Evolutionary conservation across 2,113 vertebrate species (phyloP).

Genomic region (cattle (Bos taurus)): ARS-UCD2.0 NC_037329.1:60383501-60384000

Average conservation of each 20-base stretch:
- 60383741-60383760: not conserved
- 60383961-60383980: slow-evolving; percentile 29
- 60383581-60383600: not conserved
- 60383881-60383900: not conserved
- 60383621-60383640: not conserved
- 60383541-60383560: not conserved
- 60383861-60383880: not conserved
- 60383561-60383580: not conserved
- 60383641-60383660: not conserved
- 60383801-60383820: not conserved
- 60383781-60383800: not conserved
- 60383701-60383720: not conserved
- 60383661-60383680: not conserved
- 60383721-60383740: not conserved
- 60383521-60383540: not conserved
- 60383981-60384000: not conserved
- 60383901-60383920: not conserved
- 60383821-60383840: not conserved
- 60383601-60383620: not conserved
- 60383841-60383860: not conserved
- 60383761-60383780: not conserved
- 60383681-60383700: not conserved
- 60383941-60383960: slow-evolving; percentile 19
- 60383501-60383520: not conserved
- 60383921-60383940: not conserved